Percentiles rank a stretch among this genome's conserved stretches.
Evolutionary conservation across 2,797 vertebrate species (phyloP).

Genomic region (Hybognathus amarus): DNA sequence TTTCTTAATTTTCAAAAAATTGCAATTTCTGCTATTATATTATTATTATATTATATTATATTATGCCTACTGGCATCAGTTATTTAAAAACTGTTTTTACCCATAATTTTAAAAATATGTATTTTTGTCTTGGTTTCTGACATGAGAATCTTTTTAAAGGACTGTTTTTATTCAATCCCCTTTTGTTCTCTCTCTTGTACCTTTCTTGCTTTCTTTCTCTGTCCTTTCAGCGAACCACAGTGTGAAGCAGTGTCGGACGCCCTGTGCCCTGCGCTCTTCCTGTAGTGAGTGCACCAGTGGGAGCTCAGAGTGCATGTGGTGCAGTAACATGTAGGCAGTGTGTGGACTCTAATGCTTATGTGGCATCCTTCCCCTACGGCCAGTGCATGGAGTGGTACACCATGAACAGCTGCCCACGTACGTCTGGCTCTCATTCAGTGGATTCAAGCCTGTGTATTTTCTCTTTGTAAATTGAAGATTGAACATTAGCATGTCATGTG

Average conservation of each 20-base stretch:
- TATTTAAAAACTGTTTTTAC: not conserved
- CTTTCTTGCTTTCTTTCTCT: not conserved
- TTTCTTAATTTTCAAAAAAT: too few species aligned
- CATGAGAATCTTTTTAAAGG: not conserved
- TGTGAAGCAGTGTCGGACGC: conserved; percentile 93
- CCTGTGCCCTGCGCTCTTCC: conserved; percentile 85
- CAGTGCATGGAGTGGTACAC: conserved; percentile 99
- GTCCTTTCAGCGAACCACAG: conserved; percentile 90
- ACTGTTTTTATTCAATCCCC: not conserved
- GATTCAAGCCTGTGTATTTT: not conserved
- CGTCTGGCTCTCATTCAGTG: conserved; percentile 39
- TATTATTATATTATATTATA: not conserved
- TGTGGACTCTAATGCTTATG: conserved; percentile 97
- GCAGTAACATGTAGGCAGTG: conserved; percentile 99
- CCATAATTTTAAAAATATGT: not conserved
- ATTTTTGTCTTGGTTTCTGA: not conserved
- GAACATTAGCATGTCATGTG: not conserved
- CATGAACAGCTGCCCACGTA: conserved; percentile 94
- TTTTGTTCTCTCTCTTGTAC: not conserved
- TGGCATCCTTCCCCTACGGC: conserved; percentile 96
- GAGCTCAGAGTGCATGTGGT: conserved; percentile 99
- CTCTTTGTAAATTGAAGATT: not conserved
- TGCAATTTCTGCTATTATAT: not conserved
- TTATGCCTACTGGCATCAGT: not conserved
- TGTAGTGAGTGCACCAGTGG: conserved; percentile 94